Conservation (phyloP, 2,888 invertebrate genomes). For the Papilio gigon region DNA sequence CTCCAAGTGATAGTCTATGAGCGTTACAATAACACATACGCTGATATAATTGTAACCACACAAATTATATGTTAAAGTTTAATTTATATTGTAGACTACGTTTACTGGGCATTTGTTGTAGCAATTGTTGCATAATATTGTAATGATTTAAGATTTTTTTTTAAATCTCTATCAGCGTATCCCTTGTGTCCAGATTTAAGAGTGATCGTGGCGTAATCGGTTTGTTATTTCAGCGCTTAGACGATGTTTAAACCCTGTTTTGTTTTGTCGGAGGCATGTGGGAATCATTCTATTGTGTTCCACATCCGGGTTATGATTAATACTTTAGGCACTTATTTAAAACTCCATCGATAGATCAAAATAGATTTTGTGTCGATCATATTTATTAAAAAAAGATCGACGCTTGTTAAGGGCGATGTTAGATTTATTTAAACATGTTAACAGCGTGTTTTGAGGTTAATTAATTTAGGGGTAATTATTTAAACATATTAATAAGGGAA, state of each 20-base stretch:
- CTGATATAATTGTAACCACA: slow-evolving; percentile 12
- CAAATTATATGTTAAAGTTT: neutral
- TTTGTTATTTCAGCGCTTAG: slow-evolving; percentile 81
- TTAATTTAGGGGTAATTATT: too few relatives aligned
- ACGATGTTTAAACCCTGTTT: slow-evolving; percentile 76
- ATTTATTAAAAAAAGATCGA: slow-evolving; percentile 2
- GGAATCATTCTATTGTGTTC: slow-evolving; percentile 81
- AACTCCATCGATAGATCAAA: slow-evolving; percentile 50
- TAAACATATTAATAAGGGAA: too few relatives aligned
- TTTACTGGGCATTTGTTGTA: neutral
- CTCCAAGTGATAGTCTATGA: slow-evolving; percentile 58
- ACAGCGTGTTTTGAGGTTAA: neutral
- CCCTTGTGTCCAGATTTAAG: slow-evolving; percentile 58
- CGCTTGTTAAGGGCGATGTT: neutral
- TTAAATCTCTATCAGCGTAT: slow-evolving; percentile 47
- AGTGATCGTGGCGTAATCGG: slow-evolving; percentile 77
- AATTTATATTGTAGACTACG: neutral
- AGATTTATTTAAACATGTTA: slow-evolving; percentile 1
- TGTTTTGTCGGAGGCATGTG: slow-evolving; percentile 80
- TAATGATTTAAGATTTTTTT: slow-evolving; percentile 8
- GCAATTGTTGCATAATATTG: neutral
- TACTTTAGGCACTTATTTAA: slow-evolving; percentile 65
- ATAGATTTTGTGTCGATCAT: slow-evolving; percentile 13
- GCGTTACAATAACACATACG: slow-evolving; percentile 45
- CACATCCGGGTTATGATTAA: slow-evolving; percentile 78